Conservation (phyloP, 2,797 vertebrate species). For the Clarias pachynema region DNA sequence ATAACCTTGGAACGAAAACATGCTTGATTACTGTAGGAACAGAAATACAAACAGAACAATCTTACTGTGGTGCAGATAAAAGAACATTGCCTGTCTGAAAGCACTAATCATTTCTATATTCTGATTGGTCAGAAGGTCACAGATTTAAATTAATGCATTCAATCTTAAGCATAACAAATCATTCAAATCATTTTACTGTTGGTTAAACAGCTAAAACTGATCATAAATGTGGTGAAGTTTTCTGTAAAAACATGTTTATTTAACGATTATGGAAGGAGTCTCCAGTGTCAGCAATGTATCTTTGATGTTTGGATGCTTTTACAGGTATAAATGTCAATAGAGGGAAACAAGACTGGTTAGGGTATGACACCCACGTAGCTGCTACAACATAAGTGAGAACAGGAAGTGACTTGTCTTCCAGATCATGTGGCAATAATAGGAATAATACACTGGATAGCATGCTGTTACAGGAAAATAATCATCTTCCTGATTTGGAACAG, state of each 20-base stretch:
- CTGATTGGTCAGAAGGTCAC: not conserved
- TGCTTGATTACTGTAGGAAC: slow-evolving; percentile 23
- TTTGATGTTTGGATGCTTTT: not conserved
- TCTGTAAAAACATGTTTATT: not conserved
- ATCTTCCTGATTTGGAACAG: not conserved
- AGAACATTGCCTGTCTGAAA: not conserved
- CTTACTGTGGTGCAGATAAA: not conserved
- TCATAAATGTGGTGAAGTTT: not conserved
- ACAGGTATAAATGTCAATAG: not conserved
- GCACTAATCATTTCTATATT: not conserved
- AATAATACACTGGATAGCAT: no score
- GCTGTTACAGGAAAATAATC: not conserved
- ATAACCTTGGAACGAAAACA: slow-evolving; percentile 26
- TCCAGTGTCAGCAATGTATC: not conserved
- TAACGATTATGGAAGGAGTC: not conserved
- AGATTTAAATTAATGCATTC: not conserved
- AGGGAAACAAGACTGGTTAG: not conserved
- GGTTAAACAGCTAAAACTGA: not conserved
- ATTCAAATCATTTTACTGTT: no score
- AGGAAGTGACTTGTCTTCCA: not conserved
- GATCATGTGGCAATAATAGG: no score
- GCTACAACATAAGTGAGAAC: not conserved
- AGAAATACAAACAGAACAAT: not conserved
- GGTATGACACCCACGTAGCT: not conserved
- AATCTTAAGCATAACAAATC: not conserved